Evolutionary conservation across 2,888 invertebrate genomes (phyloP).

Genomic region (Embidobia sp.): DNA sequence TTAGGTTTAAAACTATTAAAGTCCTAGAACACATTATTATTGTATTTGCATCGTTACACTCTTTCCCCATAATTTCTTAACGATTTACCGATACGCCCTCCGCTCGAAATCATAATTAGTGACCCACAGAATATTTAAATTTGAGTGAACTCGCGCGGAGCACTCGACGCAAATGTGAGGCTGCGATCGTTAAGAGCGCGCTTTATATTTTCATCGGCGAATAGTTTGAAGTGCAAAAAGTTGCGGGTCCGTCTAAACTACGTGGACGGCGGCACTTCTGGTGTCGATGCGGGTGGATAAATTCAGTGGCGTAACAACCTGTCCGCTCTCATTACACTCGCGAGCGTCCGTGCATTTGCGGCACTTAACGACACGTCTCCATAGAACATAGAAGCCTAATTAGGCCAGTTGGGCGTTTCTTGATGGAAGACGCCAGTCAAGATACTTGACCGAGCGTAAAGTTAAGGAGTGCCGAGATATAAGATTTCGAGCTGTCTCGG

Average conservation of each 20-base stretch:
- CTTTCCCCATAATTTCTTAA: no score
- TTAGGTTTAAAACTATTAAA: no score
- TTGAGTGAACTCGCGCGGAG: no score
- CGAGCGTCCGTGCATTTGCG: slow-evolving; percentile 53
- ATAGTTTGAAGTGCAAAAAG: slow-evolving; percentile 17
- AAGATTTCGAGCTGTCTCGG: slow-evolving; percentile 50
- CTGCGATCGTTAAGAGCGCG: not conserved
- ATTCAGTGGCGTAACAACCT: slow-evolving; percentile 60
- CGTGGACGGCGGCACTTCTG: slow-evolving; percentile 31
- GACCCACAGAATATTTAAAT: no score
- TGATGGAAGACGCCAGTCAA: slow-evolving; percentile 64
- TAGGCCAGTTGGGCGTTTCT: slow-evolving; percentile 69
- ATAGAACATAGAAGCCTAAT: slow-evolving; percentile 72
- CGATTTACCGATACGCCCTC: no score
- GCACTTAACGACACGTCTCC: slow-evolving; percentile 71
- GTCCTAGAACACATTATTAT: no score
- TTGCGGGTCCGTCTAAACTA: slow-evolving; percentile 22
- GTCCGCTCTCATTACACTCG: slow-evolving; percentile 58
- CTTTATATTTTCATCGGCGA: slow-evolving; percentile 6
- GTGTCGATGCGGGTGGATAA: slow-evolving; percentile 57
- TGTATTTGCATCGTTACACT: no score
- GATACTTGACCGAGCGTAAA: slow-evolving; percentile 70
- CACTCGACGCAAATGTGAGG: not conserved
- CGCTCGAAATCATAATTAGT: no score
- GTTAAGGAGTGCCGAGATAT: slow-evolving; percentile 66